Conservation (phyloP, 2,797 vertebrate species). For the Fistularia tabacaria region DNA sequence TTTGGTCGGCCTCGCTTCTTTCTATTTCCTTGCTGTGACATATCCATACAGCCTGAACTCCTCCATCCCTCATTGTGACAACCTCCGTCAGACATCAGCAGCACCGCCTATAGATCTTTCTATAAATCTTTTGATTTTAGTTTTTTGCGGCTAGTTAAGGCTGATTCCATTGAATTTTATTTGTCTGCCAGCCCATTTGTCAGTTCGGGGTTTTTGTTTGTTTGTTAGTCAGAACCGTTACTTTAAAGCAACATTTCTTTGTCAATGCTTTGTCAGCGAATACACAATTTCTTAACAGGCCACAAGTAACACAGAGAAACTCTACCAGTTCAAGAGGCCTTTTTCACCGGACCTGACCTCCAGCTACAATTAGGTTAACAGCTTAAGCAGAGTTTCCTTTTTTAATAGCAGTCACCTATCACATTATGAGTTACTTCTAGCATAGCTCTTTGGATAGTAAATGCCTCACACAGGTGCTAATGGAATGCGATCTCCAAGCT, state of each 20-base stretch:
- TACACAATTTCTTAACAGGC: no score
- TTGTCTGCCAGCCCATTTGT: no score
- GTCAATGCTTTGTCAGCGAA: no score
- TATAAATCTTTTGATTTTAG: neutral
- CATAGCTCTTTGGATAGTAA: slow-evolving; percentile 32
- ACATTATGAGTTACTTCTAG: slow-evolving; percentile 26
- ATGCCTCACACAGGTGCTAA: slow-evolving; percentile 55
- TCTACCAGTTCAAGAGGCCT: no score
- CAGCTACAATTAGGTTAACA: neutral
- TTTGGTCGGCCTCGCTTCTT: slow-evolving; percentile 39
- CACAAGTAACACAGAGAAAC: no score
- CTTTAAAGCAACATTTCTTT: no score
- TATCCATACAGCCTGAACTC: slow-evolving; percentile 7
- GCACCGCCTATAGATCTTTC: neutral
- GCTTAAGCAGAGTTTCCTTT: slow-evolving; percentile 20
- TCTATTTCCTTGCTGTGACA: slow-evolving; percentile 31
- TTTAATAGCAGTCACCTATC: slow-evolving; percentile 28
- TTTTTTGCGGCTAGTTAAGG: neutral
- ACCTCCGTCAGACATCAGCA: slow-evolving; percentile 7
- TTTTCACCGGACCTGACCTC: slow-evolving; percentile 1
- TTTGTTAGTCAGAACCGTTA: no score
- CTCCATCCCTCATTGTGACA: neutral
- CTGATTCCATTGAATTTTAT: no score
- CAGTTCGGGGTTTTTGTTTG: no score
- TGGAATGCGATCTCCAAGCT: slow-evolving; percentile 52